Conservation (phyloP, 2,797 vertebrate genomes). For the Bovichtus variegatus region DNA sequence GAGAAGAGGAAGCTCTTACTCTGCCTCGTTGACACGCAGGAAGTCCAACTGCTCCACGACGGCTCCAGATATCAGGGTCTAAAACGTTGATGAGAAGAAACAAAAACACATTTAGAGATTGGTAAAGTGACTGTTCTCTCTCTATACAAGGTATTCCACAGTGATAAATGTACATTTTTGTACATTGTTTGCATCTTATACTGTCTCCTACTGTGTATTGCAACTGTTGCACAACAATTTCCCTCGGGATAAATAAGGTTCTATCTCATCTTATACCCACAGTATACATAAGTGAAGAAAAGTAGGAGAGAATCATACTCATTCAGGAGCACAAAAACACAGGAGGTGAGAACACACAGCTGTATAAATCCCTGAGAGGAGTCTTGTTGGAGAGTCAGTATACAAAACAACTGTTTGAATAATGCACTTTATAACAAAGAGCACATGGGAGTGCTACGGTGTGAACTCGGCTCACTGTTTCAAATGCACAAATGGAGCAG, state of each 20-base stretch:
- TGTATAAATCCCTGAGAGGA: conserved; percentile 7
- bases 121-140: neutral
- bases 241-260: too few species aligned
- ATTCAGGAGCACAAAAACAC: neutral
- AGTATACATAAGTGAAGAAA: neutral
- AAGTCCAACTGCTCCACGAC: conserved; percentile 98
- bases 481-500: conserved; percentile 36
- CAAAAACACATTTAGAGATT: neutral
- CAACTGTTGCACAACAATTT: too few species aligned
- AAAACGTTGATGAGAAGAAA: conserved; percentile 50
- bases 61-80: conserved; percentile 97
- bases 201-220: too few species aligned
- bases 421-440: conserved; percentile 30
- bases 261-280: too few species aligned
- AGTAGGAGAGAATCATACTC: neutral
- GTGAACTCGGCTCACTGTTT: conserved; percentile 16
- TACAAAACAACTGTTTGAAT: conserved; percentile 39
- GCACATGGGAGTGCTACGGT: neutral
- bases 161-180: too few species aligned
- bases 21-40: conserved; percentile 92
- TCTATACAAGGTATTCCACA: neutral
- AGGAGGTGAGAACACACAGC: conserved; percentile 7
- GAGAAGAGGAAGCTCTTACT: conserved; percentile 84
- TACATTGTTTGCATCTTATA: too few species aligned
- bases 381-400: neutral